These are phyloP conservation scores for Agrypnus murinus DNA, from an alignment of 2,888 invertebrate genomes.

Conservation along the genomic window DNA sequence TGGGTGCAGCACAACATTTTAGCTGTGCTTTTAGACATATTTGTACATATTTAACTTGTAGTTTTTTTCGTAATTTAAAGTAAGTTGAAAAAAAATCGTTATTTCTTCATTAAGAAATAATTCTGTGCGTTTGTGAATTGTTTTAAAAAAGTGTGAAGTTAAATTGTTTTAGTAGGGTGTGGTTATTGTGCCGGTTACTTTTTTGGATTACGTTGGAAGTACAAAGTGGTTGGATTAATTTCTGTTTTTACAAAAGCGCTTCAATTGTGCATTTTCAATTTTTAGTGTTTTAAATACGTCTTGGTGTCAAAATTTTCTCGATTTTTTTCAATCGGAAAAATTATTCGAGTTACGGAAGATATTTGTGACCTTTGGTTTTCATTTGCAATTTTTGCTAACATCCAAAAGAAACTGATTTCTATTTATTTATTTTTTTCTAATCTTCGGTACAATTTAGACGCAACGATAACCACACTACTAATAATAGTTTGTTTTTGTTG, in stretches of 20 bases:
- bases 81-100: slow-evolving; percentile 52
- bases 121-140: background rate
- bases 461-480: no score
- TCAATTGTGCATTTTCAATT: no score
- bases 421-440: no score
- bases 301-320: no score
- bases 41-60: slow-evolving; percentile 50
- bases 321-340: no score
- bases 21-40: slow-evolving; percentile 59
- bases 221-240: slow-evolving; percentile 1
- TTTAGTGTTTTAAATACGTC: no score
- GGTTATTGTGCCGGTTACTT: slow-evolving; percentile 34
- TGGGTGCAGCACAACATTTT: slow-evolving; percentile 48
- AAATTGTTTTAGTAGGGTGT: slow-evolving; percentile 33
- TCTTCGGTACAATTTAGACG: slow-evolving; percentile 10
- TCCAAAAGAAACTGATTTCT: no score
- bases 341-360: no score
- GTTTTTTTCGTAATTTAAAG: slow-evolving; percentile 45
- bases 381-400: no score
- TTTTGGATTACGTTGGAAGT: slow-evolving; percentile 38
- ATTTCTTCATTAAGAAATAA: slow-evolving; percentile 21
- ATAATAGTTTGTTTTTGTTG: no score
- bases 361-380: no score
- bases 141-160: background rate
- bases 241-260: no score